A percentile compares a stretch with the other conserved stretches of the same genome.
Evolutionary conservation across 2,113 vertebrate species (phyloP).

Genomic region (Larimichthys polyactis): DNA sequence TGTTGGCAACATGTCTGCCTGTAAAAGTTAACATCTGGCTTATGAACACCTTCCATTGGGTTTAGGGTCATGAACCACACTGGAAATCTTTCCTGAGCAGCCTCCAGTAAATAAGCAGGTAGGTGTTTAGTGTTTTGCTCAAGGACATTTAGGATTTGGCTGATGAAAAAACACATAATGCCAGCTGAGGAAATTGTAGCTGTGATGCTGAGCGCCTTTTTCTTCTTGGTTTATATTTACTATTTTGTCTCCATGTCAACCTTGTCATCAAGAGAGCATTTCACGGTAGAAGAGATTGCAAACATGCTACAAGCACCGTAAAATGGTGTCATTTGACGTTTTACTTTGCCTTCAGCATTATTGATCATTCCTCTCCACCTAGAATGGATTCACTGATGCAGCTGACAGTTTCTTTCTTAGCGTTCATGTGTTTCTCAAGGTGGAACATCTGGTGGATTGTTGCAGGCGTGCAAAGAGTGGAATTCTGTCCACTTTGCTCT

Average conservation of each 20-base stretch:
- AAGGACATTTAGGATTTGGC: constrained; percentile 27
- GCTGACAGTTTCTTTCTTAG: constrained; percentile 45
- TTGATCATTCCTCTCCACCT: constrained; percentile 39
- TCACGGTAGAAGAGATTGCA: constrained; percentile 1
- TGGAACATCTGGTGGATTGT: constrained; percentile 30
- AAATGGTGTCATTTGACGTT: constrained; percentile 54
- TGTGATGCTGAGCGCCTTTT: neutral
- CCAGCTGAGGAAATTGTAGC: constrained; percentile 5
- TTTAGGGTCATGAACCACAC: constrained; percentile 24
- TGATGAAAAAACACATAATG: neutral
- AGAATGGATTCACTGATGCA: constrained; percentile 49
- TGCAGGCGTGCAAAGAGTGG: constrained; percentile 30
- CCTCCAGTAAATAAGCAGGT: constrained; percentile 44
- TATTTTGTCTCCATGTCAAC: neutral
- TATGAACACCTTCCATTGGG: constrained; percentile 15
- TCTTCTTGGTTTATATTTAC: neutral
- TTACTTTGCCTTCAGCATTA: constrained; percentile 55
- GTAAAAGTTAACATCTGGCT: constrained; percentile 19
- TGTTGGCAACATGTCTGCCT: neutral
- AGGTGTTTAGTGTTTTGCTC: constrained; percentile 33
- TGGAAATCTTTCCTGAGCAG: constrained; percentile 29
- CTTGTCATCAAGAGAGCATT: neutral
- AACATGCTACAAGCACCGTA: neutral
- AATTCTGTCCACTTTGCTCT: constrained; percentile 32
- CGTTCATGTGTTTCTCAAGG: constrained; percentile 46